Conservation (phyloP, 2,797 vertebrate species). For the Chelon auratus region DNA sequence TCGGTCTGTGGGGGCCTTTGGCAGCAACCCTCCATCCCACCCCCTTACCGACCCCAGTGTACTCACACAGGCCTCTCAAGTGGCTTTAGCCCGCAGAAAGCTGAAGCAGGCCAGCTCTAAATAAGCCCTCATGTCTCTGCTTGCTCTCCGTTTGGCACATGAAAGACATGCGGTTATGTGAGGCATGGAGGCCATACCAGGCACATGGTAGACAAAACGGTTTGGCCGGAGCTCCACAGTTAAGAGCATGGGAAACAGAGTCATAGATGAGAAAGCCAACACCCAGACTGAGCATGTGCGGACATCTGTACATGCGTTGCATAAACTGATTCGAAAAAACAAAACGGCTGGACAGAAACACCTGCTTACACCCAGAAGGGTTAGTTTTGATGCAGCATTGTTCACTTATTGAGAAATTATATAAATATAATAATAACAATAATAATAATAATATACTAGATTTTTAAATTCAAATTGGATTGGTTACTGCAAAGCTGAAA, state of each 20-base stretch:
- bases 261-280: constrained; percentile 23
- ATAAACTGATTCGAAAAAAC: constrained; percentile 19
- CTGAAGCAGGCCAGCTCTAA: constrained; percentile 61
- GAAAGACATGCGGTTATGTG: constrained; percentile 69
- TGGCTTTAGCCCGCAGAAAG: constrained; percentile 68
- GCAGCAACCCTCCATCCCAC: constrained; percentile 19
- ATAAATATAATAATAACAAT: too few species aligned
- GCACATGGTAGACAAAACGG: constrained; percentile 58
- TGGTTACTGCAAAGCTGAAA: constrained; percentile 16
- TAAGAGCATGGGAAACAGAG: constrained; percentile 36
- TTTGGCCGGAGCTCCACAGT: constrained; percentile 43
- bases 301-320: constrained; percentile 12
- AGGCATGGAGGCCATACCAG: constrained; percentile 54
- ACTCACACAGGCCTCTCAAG: constrained; percentile 66
- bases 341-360: neutral
- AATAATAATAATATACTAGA: too few species aligned
- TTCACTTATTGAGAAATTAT: too few species aligned
- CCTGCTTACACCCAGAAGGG: too few species aligned
- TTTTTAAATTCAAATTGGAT: constrained; percentile 9
- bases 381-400: too few species aligned
- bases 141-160: constrained; percentile 64
- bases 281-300: neutral
- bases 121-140: constrained; percentile 69
- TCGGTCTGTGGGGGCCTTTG: constrained; percentile 46
- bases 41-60: constrained; percentile 6